Conservation (phyloP, 2,113 vertebrate species). For the Tetrao urogallus region DNA sequence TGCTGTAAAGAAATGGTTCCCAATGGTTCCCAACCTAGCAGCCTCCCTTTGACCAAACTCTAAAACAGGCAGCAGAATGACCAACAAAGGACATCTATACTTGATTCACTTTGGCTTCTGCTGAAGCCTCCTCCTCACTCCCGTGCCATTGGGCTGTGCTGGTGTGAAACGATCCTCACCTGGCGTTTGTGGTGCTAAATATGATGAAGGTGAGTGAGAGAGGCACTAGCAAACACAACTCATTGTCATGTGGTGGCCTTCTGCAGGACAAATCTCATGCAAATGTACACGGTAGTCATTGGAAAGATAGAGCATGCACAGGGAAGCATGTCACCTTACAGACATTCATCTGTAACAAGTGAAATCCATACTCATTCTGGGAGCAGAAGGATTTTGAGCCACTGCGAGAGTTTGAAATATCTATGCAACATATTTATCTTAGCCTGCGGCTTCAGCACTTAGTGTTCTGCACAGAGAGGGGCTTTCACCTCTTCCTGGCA, state of each 20-base stretch:
- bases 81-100: background rate
- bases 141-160: rapidly evolving
- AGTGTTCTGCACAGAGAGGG: background rate
- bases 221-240: background rate
- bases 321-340: background rate
- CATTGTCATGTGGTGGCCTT: background rate
- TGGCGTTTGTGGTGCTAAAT: slow-evolving; percentile 26
- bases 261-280: background rate
- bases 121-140: background rate
- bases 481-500: background rate
- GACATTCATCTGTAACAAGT: background rate
- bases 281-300: background rate
- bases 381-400: background rate
- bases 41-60: background rate
- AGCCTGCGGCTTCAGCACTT: background rate
- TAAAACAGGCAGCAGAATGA: background rate
- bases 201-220: background rate
- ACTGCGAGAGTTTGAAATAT: background rate
- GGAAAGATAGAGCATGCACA: background rate
- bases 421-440: background rate
- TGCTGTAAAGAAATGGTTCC: background rate
- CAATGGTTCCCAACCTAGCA: background rate
- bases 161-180: slow-evolving; percentile 34
- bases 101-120: background rate
- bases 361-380: background rate